Percentiles rank a stretch among this genome's conserved stretches.
phyloP scores from a whole-genome alignment of 2,888 invertebrate species.

The Eremobia ochroleuca region DNA sequence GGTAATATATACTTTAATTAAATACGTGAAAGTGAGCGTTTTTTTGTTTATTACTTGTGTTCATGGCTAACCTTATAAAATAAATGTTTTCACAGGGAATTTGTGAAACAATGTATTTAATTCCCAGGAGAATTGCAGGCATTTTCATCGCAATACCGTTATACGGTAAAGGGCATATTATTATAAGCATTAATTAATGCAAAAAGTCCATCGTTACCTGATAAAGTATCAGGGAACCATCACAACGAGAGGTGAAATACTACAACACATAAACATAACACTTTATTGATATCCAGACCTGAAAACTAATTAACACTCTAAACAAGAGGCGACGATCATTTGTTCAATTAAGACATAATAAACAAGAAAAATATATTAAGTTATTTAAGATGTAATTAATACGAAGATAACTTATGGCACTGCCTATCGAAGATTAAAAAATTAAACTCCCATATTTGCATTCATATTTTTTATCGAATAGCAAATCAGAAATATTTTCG shows the following conservation, averaged over 20 bases:
- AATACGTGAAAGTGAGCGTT: conserved; percentile 10
- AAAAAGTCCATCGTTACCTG: not conserved
- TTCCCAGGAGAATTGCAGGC: not conserved
- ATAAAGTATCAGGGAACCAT: conserved; percentile 31
- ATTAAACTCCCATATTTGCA: conserved; percentile 26
- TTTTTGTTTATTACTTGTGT: not conserved
- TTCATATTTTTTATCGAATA: conserved; percentile 36
- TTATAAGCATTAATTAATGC: not conserved
- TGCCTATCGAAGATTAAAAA: conserved; percentile 28
- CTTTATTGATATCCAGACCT: conserved; percentile 20
- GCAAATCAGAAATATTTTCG: conserved; percentile 42
- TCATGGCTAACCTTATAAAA: not conserved
- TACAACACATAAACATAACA: conserved; percentile 15
- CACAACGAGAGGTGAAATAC: conserved; percentile 12
- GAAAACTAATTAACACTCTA: conserved; percentile 26
- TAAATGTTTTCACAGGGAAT: not conserved
- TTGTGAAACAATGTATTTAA: not conserved
- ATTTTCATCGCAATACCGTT: too few species aligned
- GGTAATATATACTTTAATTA: conserved; percentile 15
- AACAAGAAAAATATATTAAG: conserved; percentile 28
- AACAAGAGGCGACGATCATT: conserved; percentile 37
- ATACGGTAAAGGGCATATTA: not conserved
- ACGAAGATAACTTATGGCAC: conserved; percentile 23
- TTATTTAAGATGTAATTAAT: conserved; percentile 35
- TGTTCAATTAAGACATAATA: conserved; percentile 51